Percentiles rank a stretch among this genome's conserved stretches.
phyloP scores from a whole-genome alignment of 2,797 vertebrate genomes.

The Chloroceryle inda region DNA sequence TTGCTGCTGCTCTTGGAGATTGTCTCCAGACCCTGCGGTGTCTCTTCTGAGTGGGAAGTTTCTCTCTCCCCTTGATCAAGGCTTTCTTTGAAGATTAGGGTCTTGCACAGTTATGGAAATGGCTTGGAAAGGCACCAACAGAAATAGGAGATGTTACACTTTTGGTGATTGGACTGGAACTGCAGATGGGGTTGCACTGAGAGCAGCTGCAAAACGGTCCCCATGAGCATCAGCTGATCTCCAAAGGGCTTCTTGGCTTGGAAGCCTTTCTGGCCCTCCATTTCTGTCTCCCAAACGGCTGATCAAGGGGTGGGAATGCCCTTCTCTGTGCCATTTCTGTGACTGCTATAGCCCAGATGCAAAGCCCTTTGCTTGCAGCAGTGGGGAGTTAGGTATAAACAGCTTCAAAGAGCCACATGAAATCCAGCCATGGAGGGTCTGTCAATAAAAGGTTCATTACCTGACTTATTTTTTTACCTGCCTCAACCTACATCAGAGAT shows the following conservation, averaged over 20 bases:
- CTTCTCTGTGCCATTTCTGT: neutral
- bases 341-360: neutral
- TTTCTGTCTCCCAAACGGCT: neutral
- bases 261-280: neutral
- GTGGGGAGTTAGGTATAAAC: fast-evolving
- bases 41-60: conserved; percentile 30
- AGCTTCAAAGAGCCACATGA: neutral
- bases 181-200: neutral
- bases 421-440: neutral
- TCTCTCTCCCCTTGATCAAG: conserved; percentile 42
- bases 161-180: neutral
- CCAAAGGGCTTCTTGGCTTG: neutral
- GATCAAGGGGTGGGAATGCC: neutral
- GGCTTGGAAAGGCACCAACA: conserved; percentile 22
- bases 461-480: neutral
- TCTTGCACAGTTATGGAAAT: conserved; percentile 38
- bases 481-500: neutral
- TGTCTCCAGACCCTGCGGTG: neutral
- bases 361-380: neutral
- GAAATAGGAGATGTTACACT: conserved; percentile 38
- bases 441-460: neutral
- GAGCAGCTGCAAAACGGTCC: neutral
- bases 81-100: conserved; percentile 60
- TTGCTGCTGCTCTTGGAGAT: conserved; percentile 44
- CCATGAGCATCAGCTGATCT: neutral